Base-by-base conservation (phyloP, 2,113 vertebrate species). In the Lichenostomus cassidix region DNA sequence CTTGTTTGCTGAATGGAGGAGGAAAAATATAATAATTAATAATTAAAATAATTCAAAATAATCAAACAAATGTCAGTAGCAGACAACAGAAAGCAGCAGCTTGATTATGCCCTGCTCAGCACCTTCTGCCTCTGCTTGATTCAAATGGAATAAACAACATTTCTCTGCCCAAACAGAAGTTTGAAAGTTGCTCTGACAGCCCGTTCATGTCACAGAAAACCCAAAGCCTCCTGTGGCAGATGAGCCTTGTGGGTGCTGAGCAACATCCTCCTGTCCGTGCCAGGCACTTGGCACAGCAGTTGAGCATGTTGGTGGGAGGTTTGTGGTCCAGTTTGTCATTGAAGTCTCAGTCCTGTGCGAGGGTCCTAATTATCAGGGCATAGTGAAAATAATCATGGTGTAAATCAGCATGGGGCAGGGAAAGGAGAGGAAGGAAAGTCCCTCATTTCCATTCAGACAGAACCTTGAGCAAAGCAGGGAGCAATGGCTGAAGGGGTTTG, bases 121-220 rank as follows among this genome's bases (percentile, higher is more conserved):
- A 84, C 41, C 37, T 77, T 65, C 50, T 74, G 21, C 41, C 31
- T 73, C 55, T 3, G 0, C 25, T 35, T 25, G 49, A 0, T 6
- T n/a, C 18, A 64, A 55, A 24, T 2, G 1, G 33, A 56, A 60
- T 35, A 60, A 91, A 50, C 9, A 7, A 8, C 29, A 10, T 35
- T 73, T 56, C 41, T 15, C 62, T 68, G 31, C 75, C 47, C 55
- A 12, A 47, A n/a, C 59, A 46, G 59, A 65, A 56, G 28, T 84
- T 47, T 11, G 18, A 12, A 16, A 62, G 39, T 15, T 15, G 2
- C 23, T 74, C 33, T 1, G 3, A 20, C 8, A 27, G 8, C 55
- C 3, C 0, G 0, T 19, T 53, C 15, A 4, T 0, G 0, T 1
- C 0, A 2, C 41, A 47, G 50, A 50, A 60, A 60, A 28, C n/a